Percentiles rank a stretch among this genome's conserved stretches.
Conservation (phyloP, 2,797 vertebrate genomes). For the Cirrhinus mrigala region DNA sequence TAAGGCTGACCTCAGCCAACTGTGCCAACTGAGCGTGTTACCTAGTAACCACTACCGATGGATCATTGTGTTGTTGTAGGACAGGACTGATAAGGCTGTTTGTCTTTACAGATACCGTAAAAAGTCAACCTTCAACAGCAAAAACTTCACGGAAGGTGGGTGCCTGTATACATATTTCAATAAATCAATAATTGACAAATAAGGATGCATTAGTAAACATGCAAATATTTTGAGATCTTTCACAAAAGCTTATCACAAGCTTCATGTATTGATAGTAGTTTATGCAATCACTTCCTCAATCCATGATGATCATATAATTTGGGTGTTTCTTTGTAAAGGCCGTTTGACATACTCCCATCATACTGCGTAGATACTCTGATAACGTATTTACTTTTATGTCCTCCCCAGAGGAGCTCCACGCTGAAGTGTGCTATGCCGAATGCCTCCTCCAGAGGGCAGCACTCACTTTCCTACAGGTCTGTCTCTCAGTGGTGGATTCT, state of each 20-base stretch:
- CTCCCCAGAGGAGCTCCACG: slow-evolving; percentile 92
- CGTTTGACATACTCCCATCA: not conserved
- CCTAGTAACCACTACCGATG: slow-evolving; percentile 19
- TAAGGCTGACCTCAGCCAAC: not conserved
- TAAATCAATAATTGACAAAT: not conserved
- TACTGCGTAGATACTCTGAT: not conserved
- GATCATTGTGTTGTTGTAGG: slow-evolving; percentile 23
- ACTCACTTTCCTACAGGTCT: slow-evolving; percentile 95
- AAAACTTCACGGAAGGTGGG: slow-evolving; percentile 92
- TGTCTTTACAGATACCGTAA: slow-evolving; percentile 85
- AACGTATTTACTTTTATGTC: not conserved
- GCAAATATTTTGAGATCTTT: not conserved
- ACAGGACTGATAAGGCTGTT: slow-evolving; percentile 11
- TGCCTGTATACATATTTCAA: slow-evolving; percentile 14
- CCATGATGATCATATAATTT: not conserved
- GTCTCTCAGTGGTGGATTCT: not conserved
- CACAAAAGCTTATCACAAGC: not conserved
- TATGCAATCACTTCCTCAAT: not conserved
- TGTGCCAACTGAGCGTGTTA: slow-evolving; percentile 8
- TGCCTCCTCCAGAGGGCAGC: slow-evolving; percentile 97
- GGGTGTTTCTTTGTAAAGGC: not conserved
- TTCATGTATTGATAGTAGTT: not conserved
- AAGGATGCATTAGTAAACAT: not conserved
- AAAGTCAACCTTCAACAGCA: slow-evolving; percentile 90
- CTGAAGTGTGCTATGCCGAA: slow-evolving; percentile 96